These are phyloP conservation scores for Darevskia nairensis DNA, from an alignment of 2,797 vertebrate genomes.

Conservation along the genomic window DNA sequence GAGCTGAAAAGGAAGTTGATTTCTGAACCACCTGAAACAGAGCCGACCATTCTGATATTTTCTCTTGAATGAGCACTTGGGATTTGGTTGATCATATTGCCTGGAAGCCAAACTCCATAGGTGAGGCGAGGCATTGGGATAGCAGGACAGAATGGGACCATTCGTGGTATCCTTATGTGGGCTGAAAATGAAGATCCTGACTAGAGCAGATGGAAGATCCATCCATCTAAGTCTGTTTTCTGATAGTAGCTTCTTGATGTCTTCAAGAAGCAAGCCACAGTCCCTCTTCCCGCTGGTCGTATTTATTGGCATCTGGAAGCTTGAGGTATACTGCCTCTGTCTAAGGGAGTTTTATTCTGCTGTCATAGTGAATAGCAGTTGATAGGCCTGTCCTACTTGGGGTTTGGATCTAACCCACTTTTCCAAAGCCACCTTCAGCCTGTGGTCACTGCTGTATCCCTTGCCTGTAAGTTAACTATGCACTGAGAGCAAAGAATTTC, in stretches of 20 bases:
- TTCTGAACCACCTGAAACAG: background rate
- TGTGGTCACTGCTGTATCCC: background rate
- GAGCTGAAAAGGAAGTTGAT: too few species aligned
- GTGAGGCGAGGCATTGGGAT: background rate
- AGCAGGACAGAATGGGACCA: too few species aligned
- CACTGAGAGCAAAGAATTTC: background rate
- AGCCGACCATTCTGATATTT: background rate
- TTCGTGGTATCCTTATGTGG: background rate
- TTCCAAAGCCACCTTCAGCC: background rate
- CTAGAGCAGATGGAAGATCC: background rate
- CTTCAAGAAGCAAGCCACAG: background rate
- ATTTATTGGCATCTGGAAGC: background rate
- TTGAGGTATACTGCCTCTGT: background rate
- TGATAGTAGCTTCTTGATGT: background rate
- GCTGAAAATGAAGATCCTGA: too few species aligned
- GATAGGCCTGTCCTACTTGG: background rate
- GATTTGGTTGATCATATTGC: background rate
- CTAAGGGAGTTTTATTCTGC: background rate
- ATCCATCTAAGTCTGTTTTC: background rate
- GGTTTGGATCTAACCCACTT: background rate
- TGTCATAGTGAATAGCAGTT: background rate
- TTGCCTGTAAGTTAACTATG: too few species aligned
- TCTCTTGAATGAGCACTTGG: background rate
- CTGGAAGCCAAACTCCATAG: background rate
- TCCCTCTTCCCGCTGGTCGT: background rate